phyloP scores from a whole-genome alignment of 1,140 invertebrate genomes.

The Tachypleus tridentatus region DNA sequence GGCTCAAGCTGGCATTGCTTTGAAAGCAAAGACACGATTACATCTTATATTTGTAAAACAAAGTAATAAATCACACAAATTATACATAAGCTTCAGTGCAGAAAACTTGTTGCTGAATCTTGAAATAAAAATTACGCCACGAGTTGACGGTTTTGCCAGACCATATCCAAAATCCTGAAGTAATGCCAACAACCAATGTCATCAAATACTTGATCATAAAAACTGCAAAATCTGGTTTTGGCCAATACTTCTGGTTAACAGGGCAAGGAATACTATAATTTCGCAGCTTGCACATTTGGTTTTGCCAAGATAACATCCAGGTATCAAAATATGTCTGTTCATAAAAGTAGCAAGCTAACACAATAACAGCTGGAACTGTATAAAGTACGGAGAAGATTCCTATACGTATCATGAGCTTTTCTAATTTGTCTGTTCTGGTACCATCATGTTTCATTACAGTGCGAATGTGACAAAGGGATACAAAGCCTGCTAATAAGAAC shows the following conservation, averaged over 20 bases:
- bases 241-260: constrained; percentile 12
- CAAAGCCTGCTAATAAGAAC: constrained; percentile 87
- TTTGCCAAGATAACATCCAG: constrained; percentile 87
- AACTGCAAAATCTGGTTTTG: constrained; percentile 32
- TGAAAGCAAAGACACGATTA: too few relatives aligned
- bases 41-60: too few relatives aligned
- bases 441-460: constrained; percentile 59
- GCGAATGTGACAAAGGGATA: constrained; percentile 86
- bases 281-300: constrained; percentile 50
- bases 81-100: too few relatives aligned
- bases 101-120: not conserved
- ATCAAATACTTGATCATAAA: constrained; percentile 42
- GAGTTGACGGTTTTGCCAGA: constrained; percentile 49
- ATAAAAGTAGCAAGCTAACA: constrained; percentile 90
- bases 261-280: constrained; percentile 34
- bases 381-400: constrained; percentile 92
- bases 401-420: constrained; percentile 95
- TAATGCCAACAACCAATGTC: constrained; percentile 89
- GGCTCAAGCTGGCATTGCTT: too few relatives aligned
- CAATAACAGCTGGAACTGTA: constrained; percentile 82
- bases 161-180: constrained; percentile 64
- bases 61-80: too few relatives aligned
- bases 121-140: constrained; percentile 56
- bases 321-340: constrained; percentile 77
- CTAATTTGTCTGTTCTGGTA: constrained; percentile 67